Percentiles rank a stretch among this genome's conserved stretches.
Conservation (phyloP, 1,140 invertebrate species). For the Lucilia sericata region DNA sequence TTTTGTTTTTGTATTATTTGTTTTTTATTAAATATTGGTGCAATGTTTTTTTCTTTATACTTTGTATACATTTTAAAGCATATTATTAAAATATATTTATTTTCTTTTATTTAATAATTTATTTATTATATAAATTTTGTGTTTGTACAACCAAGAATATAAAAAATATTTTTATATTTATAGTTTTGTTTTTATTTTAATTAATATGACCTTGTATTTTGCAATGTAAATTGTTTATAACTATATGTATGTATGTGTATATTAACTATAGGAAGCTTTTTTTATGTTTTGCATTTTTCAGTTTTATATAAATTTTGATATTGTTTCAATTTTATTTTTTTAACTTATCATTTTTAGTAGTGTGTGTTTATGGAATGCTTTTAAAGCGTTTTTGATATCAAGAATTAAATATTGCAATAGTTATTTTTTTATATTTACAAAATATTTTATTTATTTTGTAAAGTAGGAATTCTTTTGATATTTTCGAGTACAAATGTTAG, state of each 20-base stretch:
- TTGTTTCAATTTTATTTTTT: neutral
- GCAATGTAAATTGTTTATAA: slow-evolving; percentile 1
- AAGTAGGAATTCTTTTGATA: no score
- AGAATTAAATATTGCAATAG: neutral
- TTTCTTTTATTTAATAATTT: neutral
- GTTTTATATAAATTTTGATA: neutral
- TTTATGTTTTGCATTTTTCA: neutral
- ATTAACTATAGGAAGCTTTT: slow-evolving; percentile 22
- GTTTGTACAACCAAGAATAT: slow-evolving; percentile 15
- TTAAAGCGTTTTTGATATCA: slow-evolving; percentile 24
- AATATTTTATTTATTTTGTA: no score
- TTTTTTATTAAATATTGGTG: neutral
- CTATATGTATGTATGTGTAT: neutral
- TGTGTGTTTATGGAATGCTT: slow-evolving; percentile 12
- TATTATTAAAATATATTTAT: slow-evolving; percentile 27
- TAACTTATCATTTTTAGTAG: neutral
- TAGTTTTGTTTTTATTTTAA: neutral
- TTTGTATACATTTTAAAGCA: slow-evolving; percentile 15
- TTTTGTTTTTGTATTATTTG: neutral
- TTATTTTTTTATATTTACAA: neutral
- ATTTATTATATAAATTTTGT: slow-evolving; percentile 5
- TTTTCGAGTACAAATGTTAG: no score
- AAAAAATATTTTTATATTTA: neutral
- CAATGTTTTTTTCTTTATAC: neutral
- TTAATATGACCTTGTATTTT: neutral